Percentiles rank a stretch among this genome's conserved stretches.
phyloP scores from a whole-genome alignment of 2,113 vertebrate genomes.

The Himantopus leucocephalus region DNA sequence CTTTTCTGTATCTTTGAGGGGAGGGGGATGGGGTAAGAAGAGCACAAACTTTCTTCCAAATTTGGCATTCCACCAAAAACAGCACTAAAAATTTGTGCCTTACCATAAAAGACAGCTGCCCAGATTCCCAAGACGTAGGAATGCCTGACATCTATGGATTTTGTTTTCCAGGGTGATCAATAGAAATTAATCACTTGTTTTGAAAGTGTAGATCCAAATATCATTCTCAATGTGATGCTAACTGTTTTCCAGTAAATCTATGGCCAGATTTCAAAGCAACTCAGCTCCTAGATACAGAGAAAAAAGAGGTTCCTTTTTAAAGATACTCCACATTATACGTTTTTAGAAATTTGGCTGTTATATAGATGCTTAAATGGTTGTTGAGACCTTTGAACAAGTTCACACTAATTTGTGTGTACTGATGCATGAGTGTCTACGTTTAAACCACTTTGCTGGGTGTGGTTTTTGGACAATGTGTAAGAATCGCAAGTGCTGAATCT shows the following conservation, averaged over 20 bases:
- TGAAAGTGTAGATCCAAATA: not conserved
- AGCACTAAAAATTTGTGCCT: not conserved
- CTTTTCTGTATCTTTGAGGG: not conserved
- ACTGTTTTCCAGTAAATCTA: not conserved
- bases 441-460: not conserved
- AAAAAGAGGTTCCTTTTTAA: rapidly evolving
- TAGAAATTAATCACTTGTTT: not conserved
- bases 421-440: not conserved
- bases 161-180: not conserved
- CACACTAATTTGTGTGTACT: not conserved
- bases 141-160: not conserved
- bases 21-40: not conserved
- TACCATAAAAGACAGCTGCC: not conserved
- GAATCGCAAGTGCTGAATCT: not conserved
- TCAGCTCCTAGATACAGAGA: not conserved
- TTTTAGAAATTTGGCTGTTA: not conserved
- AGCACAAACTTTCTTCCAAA: not conserved
- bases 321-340: not conserved
- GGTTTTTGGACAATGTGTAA: not conserved
- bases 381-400: not conserved
- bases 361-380: not conserved
- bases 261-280: not conserved
- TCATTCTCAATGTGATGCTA: not conserved
- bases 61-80: not conserved
- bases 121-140: not conserved